A percentile compares a stretch with the other conserved stretches of the same genome.
phyloP scores from a whole-genome alignment of 2,888 invertebrate species.

The Antitype chi region DNA sequence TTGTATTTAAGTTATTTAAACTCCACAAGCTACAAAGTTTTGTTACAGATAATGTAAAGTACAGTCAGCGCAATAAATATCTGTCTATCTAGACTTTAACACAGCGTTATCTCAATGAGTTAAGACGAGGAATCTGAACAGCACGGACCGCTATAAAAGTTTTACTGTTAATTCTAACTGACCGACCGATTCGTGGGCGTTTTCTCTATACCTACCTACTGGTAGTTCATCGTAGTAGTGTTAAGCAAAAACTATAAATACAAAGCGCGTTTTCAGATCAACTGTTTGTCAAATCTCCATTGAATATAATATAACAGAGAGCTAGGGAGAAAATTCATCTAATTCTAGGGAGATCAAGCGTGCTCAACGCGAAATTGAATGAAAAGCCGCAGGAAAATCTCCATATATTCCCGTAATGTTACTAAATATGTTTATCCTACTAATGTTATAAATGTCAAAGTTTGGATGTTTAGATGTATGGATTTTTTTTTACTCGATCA shows the following conservation, averaged over 20 bases:
- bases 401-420: not conserved
- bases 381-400: not conserved
- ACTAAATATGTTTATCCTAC: too few species aligned
- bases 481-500: too few species aligned
- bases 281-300: not conserved
- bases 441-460: too few species aligned
- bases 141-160: constrained; percentile 20
- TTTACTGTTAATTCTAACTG: constrained; percentile 9
- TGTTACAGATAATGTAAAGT: not conserved
- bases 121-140: not conserved
- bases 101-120: not conserved
- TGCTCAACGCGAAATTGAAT: constrained; percentile 10
- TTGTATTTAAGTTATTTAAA: not conserved
- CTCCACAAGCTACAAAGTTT: not conserved
- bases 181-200: too few species aligned
- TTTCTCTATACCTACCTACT: not conserved
- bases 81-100: not conserved
- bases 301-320: not conserved
- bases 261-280: not conserved
- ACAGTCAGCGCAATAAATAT: constrained; percentile 19
- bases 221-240: not conserved
- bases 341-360: not conserved
- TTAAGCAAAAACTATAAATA: not conserved
- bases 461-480: too few species aligned
- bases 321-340: not conserved